Conservation (phyloP, 2,888 invertebrate genomes). For the Congeria kusceri region DNA sequence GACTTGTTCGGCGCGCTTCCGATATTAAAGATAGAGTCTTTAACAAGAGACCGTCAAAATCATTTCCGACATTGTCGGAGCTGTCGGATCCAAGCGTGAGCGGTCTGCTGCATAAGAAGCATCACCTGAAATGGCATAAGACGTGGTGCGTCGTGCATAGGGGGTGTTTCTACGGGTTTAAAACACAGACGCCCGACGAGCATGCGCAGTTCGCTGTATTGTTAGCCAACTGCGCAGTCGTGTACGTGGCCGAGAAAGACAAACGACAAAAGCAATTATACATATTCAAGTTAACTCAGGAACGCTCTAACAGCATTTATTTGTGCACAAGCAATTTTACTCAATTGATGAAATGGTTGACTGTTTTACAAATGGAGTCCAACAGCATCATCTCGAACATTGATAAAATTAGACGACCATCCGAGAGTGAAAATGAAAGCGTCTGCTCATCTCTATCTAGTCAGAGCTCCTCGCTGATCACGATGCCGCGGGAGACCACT, state of each 20-base stretch:
- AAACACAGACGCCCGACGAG: slow-evolving; percentile 69
- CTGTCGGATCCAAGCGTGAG: slow-evolving; percentile 62
- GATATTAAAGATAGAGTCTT: slow-evolving; percentile 76
- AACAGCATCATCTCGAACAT: slow-evolving; percentile 64
- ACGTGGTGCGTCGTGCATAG: slow-evolving; percentile 76
- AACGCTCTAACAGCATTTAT: slow-evolving; percentile 71
- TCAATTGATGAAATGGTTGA: slow-evolving; percentile 75
- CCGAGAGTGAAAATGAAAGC: slow-evolving; percentile 47
- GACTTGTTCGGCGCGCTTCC: slow-evolving; percentile 71
- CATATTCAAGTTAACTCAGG: slow-evolving; percentile 76
- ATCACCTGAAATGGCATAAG: slow-evolving; percentile 72
- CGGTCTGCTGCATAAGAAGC: slow-evolving; percentile 67
- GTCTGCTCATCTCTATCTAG: slow-evolving; percentile 50
- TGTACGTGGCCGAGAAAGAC: slow-evolving; percentile 66
- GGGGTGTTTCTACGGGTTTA: slow-evolving; percentile 78
- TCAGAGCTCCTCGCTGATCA: slow-evolving; percentile 42
- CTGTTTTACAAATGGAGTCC: slow-evolving; percentile 75
- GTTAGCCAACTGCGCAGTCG: slow-evolving; percentile 71
- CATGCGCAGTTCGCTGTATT: slow-evolving; percentile 67
- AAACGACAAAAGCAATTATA: slow-evolving; percentile 69
- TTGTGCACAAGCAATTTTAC: slow-evolving; percentile 69
- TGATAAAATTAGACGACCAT: slow-evolving; percentile 36
- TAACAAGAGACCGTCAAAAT: slow-evolving; percentile 49
- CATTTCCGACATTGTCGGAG: slow-evolving; percentile 55
- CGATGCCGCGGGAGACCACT: neutral